phyloP scores from a whole-genome alignment of 2,888 invertebrate genomes.

The Dinocampus coccinellae region DNA sequence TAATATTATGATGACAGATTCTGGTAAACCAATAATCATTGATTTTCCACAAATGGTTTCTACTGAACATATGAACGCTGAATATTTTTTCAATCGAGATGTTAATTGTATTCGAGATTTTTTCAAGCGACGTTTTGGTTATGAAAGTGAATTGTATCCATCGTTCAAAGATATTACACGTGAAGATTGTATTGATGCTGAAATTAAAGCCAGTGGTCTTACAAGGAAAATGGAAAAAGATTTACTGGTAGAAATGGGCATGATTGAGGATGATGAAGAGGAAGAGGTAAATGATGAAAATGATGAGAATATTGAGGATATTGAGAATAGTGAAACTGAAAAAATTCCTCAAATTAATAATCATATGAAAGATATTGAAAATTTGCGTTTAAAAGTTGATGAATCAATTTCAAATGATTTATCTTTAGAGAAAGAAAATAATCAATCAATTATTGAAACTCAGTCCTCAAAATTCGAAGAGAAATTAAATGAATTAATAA shows the following conservation, averaged over 20 bases:
- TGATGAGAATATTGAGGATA: conserved; percentile 50
- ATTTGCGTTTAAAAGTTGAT: conserved; percentile 74
- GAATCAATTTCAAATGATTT: conserved; percentile 74
- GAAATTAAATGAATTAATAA: background rate
- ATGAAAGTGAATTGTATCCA: conserved; percentile 87
- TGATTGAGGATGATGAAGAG: conserved; percentile 64
- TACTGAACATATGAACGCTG: conserved; percentile 91
- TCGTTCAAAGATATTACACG: conserved; percentile 79
- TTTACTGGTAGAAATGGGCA: conserved; percentile 74
- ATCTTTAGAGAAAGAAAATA: conserved; percentile 44
- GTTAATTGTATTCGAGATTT: conserved; percentile 92
- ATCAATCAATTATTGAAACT: conserved; percentile 36
- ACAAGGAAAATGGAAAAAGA: conserved; percentile 85
- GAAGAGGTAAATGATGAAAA: conserved; percentile 58
- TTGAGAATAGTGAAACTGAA: conserved; percentile 55
- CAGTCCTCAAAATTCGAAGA: background rate
- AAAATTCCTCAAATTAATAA: background rate
- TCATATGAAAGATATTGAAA: conserved; percentile 68
- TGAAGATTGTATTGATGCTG: conserved; percentile 87
- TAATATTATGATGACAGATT: conserved; percentile 90
- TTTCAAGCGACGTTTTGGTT: conserved; percentile 90
- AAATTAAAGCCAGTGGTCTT: conserved; percentile 91
- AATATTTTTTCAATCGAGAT: conserved; percentile 94
- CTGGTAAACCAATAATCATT: conserved; percentile 87
- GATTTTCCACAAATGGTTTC: conserved; percentile 99